These are phyloP conservation scores for Hylomyscus alleni DNA, from an alignment of 2,797 vertebrate species.

Conservation along the genomic window DNA sequence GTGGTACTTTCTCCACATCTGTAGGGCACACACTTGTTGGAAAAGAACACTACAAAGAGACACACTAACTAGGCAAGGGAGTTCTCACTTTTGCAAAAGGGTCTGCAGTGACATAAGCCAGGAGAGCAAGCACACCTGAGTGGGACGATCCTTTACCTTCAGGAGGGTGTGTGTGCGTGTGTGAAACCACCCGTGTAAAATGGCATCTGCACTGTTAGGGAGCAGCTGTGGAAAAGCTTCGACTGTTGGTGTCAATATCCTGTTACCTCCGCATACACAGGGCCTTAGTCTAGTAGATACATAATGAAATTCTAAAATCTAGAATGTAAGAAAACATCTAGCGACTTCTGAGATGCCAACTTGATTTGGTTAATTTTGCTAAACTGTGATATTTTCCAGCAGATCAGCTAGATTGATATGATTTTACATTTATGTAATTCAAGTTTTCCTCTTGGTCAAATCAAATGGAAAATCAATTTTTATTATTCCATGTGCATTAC, in stretches of 20 bases:
- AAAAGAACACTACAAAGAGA: background rate
- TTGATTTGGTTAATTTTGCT: slow-evolving; percentile 40
- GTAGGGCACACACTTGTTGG: background rate
- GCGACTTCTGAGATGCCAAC: background rate
- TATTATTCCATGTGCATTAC: slow-evolving; percentile 30
- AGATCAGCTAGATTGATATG: slow-evolving; percentile 30
- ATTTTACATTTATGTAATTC: slow-evolving; percentile 56
- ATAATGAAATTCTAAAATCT: slow-evolving; percentile 41
- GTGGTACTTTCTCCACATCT: background rate
- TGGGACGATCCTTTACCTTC: too few species aligned
- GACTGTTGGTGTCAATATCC: background rate
- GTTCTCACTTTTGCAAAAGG: background rate
- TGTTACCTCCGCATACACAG: background rate
- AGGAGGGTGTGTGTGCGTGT: background rate
- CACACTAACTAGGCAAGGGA: background rate
- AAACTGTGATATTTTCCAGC: slow-evolving; percentile 50
- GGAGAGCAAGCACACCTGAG: background rate
- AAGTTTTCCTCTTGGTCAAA: slow-evolving; percentile 1
- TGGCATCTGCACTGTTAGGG: background rate
- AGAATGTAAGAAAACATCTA: background rate
- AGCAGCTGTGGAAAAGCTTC: background rate
- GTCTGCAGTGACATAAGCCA: background rate
- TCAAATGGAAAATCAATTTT: background rate
- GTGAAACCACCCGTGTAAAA: slow-evolving; percentile 15
- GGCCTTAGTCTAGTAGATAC: background rate